Evolutionary conservation across 2,113 vertebrate species (phyloP).

Genomic region (Larimichthys crocea): DNA sequence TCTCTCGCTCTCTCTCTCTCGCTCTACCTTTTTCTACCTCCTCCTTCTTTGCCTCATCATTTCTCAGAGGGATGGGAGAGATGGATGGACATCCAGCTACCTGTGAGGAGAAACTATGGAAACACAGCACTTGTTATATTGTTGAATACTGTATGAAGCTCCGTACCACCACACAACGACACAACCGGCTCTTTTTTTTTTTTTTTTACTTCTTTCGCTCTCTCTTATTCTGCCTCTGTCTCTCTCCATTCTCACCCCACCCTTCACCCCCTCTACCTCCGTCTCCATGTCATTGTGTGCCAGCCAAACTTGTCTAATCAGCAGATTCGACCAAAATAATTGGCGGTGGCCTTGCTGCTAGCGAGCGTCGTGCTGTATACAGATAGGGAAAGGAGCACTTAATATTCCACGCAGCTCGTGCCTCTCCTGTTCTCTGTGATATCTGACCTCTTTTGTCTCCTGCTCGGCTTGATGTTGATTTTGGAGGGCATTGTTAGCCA

Average conservation of each 20-base stretch:
- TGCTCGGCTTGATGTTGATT: constrained; percentile 83
- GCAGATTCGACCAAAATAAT: constrained; percentile 82
- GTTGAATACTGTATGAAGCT: constrained; percentile 32
- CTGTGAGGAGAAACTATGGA: constrained; percentile 60
- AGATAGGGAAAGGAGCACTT: constrained; percentile 77
- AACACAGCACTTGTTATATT: constrained; percentile 53
- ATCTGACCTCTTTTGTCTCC: constrained; percentile 86
- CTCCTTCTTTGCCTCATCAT: constrained; percentile 64
- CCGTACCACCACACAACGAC: constrained; percentile 46
- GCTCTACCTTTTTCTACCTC: constrained; percentile 34
- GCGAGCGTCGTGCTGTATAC: constrained; percentile 75
- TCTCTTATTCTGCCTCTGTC: constrained; percentile 29
- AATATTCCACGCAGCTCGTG: constrained; percentile 79
- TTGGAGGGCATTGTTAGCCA: constrained; percentile 85
- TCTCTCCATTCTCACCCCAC: not conserved
- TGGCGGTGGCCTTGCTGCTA: constrained; percentile 79
- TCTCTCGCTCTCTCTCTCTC: constrained; percentile 32
- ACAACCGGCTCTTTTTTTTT: constrained; percentile 36
- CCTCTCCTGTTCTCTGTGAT: constrained; percentile 82
- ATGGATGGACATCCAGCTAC: constrained; percentile 61
- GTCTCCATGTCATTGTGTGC: constrained; percentile 74
- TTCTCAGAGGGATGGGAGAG: constrained; percentile 59
- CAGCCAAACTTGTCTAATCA: constrained; percentile 82
- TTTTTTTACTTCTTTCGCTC: constrained; percentile 33
- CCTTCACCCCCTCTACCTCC: not conserved